A percentile compares a stretch with the other conserved stretches of the same genome.
phyloP scores from a whole-genome alignment of 2,113 vertebrate species.

The Eira barbara region DNA sequence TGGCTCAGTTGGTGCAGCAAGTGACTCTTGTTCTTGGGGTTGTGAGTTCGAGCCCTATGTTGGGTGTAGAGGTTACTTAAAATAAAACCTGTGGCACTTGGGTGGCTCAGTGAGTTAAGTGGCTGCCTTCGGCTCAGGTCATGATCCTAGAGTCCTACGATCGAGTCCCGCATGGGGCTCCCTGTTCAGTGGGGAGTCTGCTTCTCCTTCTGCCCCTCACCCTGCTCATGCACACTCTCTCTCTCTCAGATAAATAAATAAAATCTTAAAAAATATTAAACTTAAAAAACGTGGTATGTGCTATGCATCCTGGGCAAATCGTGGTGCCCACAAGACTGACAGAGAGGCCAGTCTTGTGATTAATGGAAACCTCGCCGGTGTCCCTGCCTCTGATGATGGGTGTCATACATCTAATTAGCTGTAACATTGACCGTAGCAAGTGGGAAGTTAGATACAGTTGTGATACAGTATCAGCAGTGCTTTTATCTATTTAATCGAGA shows the following conservation, averaged over 20 bases:
- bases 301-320: neutral
- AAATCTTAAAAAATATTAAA: neutral
- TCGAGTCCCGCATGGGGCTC: too few relatives aligned
- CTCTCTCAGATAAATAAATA: neutral
- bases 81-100: neutral
- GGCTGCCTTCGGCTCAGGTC: too few relatives aligned
- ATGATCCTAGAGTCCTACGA: too few relatives aligned
- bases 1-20: neutral
- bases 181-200: too few relatives aligned
- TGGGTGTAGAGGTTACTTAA: neutral
- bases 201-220: neutral
- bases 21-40: neutral
- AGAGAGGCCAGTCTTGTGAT: neutral
- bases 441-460: constrained; percentile 73
- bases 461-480: constrained; percentile 59
- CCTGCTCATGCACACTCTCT: too few relatives aligned
- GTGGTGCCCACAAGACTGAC: constrained; percentile 27
- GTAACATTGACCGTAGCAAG: constrained; percentile 72
- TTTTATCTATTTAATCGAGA: constrained; percentile 10
- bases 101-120: too few relatives aligned
- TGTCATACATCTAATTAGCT: constrained; percentile 85
- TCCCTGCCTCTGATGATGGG: constrained; percentile 82
- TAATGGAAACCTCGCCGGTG: constrained; percentile 64
- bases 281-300: neutral
- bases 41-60: neutral